Evolutionary conservation across 2,797 vertebrate genomes (phyloP).

Genomic region (Gymnoscopelus braueri): DNA sequence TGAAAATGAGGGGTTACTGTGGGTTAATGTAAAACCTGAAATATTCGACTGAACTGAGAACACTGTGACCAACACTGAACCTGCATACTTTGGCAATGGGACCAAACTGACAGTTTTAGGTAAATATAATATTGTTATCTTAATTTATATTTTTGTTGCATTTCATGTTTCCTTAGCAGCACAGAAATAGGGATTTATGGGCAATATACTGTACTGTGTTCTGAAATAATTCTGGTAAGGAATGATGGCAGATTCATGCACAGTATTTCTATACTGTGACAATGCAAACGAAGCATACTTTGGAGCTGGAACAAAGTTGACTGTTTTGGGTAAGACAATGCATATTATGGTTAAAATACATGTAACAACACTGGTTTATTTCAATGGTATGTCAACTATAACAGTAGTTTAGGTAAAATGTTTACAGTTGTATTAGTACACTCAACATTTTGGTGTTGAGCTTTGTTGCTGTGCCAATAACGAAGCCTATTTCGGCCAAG

Average conservation of each 20-base stretch:
- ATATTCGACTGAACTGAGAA: constrained; percentile 40
- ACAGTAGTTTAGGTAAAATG: background rate
- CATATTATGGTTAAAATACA: background rate
- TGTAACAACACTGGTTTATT: background rate
- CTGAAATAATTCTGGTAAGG: background rate
- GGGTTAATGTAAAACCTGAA: background rate
- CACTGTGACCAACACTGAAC: constrained; percentile 49
- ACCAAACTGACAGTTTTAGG: constrained; percentile 72
- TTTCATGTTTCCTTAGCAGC: background rate
- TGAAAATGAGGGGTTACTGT: background rate
- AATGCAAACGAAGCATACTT: constrained; percentile 59
- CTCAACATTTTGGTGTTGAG: constrained; percentile 57
- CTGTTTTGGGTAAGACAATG: constrained; percentile 68
- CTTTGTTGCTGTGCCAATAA: constrained; percentile 66
- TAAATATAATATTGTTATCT: constrained; percentile 37
- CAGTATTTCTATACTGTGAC: constrained; percentile 62
- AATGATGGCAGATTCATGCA: constrained; percentile 37
- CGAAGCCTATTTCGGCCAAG: constrained; percentile 66
- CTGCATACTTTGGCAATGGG: constrained; percentile 69
- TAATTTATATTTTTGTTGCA: background rate
- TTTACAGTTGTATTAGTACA: constrained; percentile 12
- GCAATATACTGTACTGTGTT: background rate
- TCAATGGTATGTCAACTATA: background rate
- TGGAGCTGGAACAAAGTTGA: constrained; percentile 74
- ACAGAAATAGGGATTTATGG: background rate